Evolutionary conservation across 2,797 vertebrate genomes (phyloP).

Genomic region (Notoglanidium macrostoma): DNA sequence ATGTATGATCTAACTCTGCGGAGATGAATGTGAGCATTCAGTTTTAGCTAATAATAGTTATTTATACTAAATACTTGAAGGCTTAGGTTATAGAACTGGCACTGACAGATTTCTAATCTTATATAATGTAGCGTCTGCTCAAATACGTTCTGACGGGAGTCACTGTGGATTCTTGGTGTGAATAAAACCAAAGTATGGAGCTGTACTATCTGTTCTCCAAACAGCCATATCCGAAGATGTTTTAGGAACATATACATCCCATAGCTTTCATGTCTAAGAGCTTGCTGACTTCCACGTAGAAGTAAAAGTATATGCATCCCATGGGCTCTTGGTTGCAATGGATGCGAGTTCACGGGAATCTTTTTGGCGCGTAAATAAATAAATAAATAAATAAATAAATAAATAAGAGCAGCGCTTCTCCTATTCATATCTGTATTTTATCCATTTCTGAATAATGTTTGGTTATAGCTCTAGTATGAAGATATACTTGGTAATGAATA

Average conservation of each 20-base stretch:
- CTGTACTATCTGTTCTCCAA: background rate
- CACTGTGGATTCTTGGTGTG: background rate
- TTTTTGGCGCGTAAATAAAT: background rate
- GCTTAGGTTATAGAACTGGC: background rate
- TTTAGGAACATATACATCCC: no score
- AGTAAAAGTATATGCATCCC: background rate
- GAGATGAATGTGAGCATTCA: background rate
- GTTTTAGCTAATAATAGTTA: background rate
- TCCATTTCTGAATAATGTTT: background rate
- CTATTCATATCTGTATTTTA: conserved; percentile 23
- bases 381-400: background rate
- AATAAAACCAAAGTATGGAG: background rate
- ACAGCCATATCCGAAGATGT: background rate
- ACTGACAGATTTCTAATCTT: background rate
- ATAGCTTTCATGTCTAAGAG: background rate
- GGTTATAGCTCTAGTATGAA: background rate
- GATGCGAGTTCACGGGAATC: background rate
- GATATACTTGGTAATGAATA: background rate
- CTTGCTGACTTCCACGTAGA: background rate
- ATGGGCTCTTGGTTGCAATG: background rate
- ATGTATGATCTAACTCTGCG: background rate
- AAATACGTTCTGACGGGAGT: background rate
- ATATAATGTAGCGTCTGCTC: background rate
- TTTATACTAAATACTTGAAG: background rate
- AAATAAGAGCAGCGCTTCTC: background rate